Conservation (phyloP, 2,888 invertebrate species). For the Carabus problematicus region DNA sequence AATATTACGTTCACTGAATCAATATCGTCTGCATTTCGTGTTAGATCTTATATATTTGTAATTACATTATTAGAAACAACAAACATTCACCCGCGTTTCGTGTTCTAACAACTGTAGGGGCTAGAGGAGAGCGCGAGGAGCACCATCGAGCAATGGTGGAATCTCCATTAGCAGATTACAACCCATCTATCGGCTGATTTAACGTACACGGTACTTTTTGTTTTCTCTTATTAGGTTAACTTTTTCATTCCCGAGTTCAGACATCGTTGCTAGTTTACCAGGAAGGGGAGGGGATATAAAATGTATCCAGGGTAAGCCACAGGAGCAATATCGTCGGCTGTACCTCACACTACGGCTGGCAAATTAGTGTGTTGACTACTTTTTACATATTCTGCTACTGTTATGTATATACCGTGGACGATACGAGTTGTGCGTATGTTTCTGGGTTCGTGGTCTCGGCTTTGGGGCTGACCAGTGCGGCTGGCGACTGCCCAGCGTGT, state of each 20-base stretch:
- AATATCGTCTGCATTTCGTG: too few relatives aligned
- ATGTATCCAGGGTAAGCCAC: constrained; percentile 3
- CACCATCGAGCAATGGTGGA: constrained; percentile 33
- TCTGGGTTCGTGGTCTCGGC: constrained; percentile 19
- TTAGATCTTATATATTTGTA: neutral
- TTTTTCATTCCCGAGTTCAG: constrained; percentile 1
- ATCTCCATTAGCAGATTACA: constrained; percentile 57
- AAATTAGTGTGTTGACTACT: constrained; percentile 9
- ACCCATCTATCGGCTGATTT: constrained; percentile 55
- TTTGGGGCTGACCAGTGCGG: constrained; percentile 19
- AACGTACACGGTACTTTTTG: constrained; percentile 48
- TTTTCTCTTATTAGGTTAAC: constrained; percentile 48
- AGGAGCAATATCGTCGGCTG: neutral
- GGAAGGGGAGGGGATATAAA: constrained; percentile 2
- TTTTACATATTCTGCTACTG: neutral
- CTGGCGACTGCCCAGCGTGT: neutral
- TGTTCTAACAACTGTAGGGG: neutral
- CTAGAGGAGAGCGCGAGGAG: neutral
- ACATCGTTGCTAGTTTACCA: constrained; percentile 1
- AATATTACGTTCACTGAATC: too few relatives aligned
- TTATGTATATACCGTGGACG: neutral
- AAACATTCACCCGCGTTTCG: neutral
- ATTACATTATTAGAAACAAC: neutral
- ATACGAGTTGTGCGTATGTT: neutral
- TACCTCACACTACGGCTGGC: neutral